phyloP scores from a whole-genome alignment of 1,140 invertebrate genomes.

The Harpegnathos saltator region DNA sequence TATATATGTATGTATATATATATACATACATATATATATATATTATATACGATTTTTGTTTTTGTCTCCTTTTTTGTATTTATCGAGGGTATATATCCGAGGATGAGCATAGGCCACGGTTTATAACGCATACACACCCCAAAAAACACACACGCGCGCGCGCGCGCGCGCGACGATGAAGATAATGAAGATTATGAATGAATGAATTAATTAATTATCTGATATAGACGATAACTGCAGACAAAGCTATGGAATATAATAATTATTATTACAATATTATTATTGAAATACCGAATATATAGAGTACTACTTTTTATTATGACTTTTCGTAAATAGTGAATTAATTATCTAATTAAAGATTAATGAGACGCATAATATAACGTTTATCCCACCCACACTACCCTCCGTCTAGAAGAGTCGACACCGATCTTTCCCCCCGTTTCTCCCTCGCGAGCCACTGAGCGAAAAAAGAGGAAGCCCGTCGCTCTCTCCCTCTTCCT shows the following conservation, averaged over 20 bases:
- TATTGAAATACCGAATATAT: constrained; percentile 78
- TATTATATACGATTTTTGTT: constrained; percentile 68
- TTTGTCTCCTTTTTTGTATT: constrained; percentile 73
- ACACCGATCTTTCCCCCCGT: constrained; percentile 5
- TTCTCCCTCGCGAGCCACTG: constrained; percentile 17
- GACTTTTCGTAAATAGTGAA: constrained; percentile 81
- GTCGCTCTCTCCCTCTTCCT: constrained; percentile 55
- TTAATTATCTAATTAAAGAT: constrained; percentile 79
- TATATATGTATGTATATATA: constrained; percentile 70
- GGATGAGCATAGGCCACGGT: constrained; percentile 57
- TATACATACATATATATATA: constrained; percentile 67
- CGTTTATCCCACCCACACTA: constrained; percentile 62
- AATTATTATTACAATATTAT: constrained; percentile 76
- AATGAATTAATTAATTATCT: constrained; percentile 73
- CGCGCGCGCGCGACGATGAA: constrained; percentile 39
- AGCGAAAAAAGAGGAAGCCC: constrained; percentile 25
- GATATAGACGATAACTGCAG: constrained; percentile 71
- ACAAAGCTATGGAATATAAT: constrained; percentile 72
- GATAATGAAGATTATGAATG: constrained; percentile 69
- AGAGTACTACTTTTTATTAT: constrained; percentile 82
- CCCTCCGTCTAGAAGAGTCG: not conserved
- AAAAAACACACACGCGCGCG: not conserved
- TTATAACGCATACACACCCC: constrained; percentile 54
- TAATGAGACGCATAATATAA: constrained; percentile 75
- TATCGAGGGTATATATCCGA: constrained; percentile 60